Evolutionary conservation across 2,888 invertebrate species (phyloP), one percentile per base, ranked within the genome.

Genomic region (Drosophila monieri): DNA sequence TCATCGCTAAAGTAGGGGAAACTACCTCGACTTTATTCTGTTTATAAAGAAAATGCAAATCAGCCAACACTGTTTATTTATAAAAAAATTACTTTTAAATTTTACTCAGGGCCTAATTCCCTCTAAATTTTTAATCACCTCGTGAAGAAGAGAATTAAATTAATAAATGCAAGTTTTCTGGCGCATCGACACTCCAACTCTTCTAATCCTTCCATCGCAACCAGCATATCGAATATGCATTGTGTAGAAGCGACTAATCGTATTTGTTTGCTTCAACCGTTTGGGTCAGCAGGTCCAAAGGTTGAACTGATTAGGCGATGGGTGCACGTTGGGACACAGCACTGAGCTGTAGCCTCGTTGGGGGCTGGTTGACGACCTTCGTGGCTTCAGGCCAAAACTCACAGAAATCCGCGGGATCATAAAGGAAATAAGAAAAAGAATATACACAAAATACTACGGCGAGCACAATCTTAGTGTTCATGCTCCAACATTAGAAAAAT

Each of bases 1-100:
- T 56, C 64, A 27, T 14, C 39, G 10, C 44, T 35, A 32, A 46
- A 47, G 32, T 41, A 18, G 18, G 14, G 32, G n/a, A 54, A 56
- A 59, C 10, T 46, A 18, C 25, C 43, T 61, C 23, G 39, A 30
- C 23, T 41, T 49, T 51, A 25, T 52, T 68, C 67, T 77, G 76
- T 69, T 83, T 72, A 77, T 76, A 68, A 57, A 70, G 52, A 71
- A 79, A 56, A 48, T 10, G 55, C 30, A 53, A 71, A 66, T 39
- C 14, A 6, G n/a, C 32, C 8, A 59, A 43, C 52, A 65, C 59
- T 72, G 80, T 80, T 80, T 80, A 80, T 80, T 80, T 84, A 72
- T 74, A 80, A 64, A 78, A 59, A 80, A 76, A 74, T 80, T 72
- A 78, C 68, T 71, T 77, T 59, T 49, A 65, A 62, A 71, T 73